phyloP scores from a whole-genome alignment of 2,888 invertebrate species.

The Caenorhabditis sp. region DNA sequence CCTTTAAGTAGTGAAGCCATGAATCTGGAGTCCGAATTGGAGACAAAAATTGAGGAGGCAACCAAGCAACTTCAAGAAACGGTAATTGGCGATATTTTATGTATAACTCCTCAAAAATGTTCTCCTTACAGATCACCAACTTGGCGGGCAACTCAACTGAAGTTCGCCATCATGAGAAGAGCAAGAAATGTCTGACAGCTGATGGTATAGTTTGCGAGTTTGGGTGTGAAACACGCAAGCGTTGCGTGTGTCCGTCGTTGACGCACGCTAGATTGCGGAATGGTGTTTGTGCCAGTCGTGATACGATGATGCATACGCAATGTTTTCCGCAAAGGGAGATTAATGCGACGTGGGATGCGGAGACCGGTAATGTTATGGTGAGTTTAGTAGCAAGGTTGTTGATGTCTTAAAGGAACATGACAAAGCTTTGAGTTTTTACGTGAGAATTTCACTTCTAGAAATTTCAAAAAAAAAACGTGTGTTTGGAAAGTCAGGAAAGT shows the following conservation, averaged over 20 bases:
- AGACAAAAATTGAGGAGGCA: slow-evolving; percentile 25
- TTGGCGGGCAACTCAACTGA: slow-evolving; percentile 31
- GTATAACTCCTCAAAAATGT: not conserved
- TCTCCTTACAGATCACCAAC: slow-evolving; percentile 27
- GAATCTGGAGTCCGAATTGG: slow-evolving; percentile 15
- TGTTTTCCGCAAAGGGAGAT: slow-evolving; percentile 42
- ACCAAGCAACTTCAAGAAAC: slow-evolving; percentile 34
- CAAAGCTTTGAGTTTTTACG: no score
- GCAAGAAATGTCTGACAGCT: slow-evolving; percentile 53
- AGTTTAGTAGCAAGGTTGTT: no score
- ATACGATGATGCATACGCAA: slow-evolving; percentile 29
- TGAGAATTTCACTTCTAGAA: no score
- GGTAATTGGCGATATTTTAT: not conserved
- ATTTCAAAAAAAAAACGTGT: no score
- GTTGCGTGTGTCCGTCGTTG: slow-evolving; percentile 52
- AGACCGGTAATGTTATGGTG: slow-evolving; percentile 50
- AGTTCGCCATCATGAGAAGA: slow-evolving; percentile 29
- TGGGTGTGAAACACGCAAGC: slow-evolving; percentile 53
- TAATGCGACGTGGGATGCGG: slow-evolving; percentile 55
- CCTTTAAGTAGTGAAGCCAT: not conserved
- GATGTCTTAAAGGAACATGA: no score
- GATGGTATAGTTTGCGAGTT: slow-evolving; percentile 60
- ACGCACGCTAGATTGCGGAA: slow-evolving; percentile 37
- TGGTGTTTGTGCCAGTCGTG: slow-evolving; percentile 39
- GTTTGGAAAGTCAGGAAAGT: no score